Base-by-base conservation (phyloP, 2,888 invertebrate genomes). In the Sminthurides aquaticus region DNA sequence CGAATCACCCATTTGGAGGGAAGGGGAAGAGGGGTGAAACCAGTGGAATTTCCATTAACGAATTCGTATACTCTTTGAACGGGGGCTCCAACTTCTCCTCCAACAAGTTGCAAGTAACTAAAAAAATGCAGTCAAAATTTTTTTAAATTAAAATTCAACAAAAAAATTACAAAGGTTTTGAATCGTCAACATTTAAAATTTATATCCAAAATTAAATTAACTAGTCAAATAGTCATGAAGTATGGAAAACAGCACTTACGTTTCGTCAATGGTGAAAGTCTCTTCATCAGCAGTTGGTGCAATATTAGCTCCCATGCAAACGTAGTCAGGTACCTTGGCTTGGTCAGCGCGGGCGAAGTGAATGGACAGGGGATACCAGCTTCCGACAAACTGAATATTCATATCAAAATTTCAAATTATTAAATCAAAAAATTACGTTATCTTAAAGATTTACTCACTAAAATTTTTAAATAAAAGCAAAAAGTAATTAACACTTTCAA, bases 1-100 rank as follows among this genome's bases (percentile, higher is more conserved):
- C 11, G 11, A 8, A 52, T 5, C 3, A 52, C 52, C 52, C 52
- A 52, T 52, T 52, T 52, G 52, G 52, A 52, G 5, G 52, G 52
- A 52, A 52, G 52, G 20, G 52, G 52, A 5, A 20, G 5, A 5
- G 52, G 52, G 20, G 20, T 20, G 52, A 52, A 52, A 20, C 52
- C 52, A 52, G 52, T 52, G 22, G 52, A 18, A 20, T 15, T 22
- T 15, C 52, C 52, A 20, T 52, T 52, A 5, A 52, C 22, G 20
- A 52, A 15, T 15, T 20, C 15, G 22, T 15, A 22, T 8, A 20
- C 52, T 52, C 20, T 22, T 20, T 15, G 22, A 20, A 52, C 18
- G 20, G 22, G 20, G 18, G 52, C 20, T 15, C 52, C 52, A 5
- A 52, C 18, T 20, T 52, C 52, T 20, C 52, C 52, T 15, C 20